phyloP scores from a whole-genome alignment of 2,113 vertebrate genomes.

The Colaptes auratus region DNA sequence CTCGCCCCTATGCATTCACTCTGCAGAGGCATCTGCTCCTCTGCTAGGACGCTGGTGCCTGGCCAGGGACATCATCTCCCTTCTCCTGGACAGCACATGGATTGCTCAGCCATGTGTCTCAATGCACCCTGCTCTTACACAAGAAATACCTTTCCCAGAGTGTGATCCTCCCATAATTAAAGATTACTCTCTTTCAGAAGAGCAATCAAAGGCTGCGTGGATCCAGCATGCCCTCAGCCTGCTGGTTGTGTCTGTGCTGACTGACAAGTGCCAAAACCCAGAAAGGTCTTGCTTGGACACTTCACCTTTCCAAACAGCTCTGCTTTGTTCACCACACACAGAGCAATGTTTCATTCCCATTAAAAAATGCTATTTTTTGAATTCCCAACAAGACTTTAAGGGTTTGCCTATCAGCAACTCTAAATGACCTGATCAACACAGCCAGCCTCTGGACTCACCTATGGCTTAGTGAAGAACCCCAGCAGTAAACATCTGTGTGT shows the following conservation, averaged over 20 bases:
- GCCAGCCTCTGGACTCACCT: background rate
- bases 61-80: background rate
- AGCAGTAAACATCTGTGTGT: background rate
- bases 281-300: background rate
- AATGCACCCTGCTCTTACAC: background rate
- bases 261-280: background rate
- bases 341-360: background rate
- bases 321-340: background rate
- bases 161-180: background rate
- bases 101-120: background rate
- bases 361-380: background rate
- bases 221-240: background rate
- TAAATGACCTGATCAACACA: background rate
- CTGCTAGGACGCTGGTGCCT: background rate
- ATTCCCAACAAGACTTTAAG: background rate
- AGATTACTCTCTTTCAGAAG: background rate
- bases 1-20: background rate
- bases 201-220: background rate
- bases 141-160: background rate
- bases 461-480: background rate
- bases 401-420: background rate
- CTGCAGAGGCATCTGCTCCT: background rate
- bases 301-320: background rate
- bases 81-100: background rate
- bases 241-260: background rate